Evolutionary conservation across 2,888 invertebrate species (phyloP).

Genomic region (Venusia cambrica): DNA sequence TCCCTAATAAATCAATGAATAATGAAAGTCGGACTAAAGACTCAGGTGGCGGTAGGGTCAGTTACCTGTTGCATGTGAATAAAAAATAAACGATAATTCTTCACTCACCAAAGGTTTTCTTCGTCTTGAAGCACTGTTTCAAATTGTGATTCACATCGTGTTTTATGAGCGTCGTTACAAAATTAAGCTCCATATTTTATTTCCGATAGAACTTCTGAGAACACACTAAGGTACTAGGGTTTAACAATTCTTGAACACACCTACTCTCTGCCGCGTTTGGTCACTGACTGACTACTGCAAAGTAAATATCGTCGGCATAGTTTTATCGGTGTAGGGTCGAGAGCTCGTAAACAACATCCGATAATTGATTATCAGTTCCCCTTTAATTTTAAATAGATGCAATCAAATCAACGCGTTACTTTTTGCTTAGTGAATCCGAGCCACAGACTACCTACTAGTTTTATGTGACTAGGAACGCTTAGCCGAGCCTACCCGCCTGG

Average conservation of each 20-base stretch:
- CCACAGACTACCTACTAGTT: too few species aligned
- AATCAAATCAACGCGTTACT: too few species aligned
- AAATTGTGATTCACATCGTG: constrained; percentile 77
- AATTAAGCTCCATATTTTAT: constrained; percentile 68
- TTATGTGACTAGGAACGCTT: too few species aligned
- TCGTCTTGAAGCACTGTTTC: constrained; percentile 74
- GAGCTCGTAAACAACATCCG: constrained; percentile 46
- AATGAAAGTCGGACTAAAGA: too few species aligned
- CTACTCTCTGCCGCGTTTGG: constrained; percentile 39
- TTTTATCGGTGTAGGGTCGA: constrained; percentile 55
- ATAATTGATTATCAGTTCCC: constrained; percentile 35
- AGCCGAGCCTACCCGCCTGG: too few species aligned
- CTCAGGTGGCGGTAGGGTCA: too few species aligned
- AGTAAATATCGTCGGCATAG: constrained; percentile 51
- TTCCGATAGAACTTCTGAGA: constrained; percentile 29
- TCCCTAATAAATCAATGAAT: too few species aligned
- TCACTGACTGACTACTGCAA: constrained; percentile 49
- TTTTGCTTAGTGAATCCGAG: too few species aligned
- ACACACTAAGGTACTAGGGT: too few species aligned
- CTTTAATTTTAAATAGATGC: constrained; percentile 32
- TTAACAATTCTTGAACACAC: constrained; percentile 35
- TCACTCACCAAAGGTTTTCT: constrained; percentile 66
- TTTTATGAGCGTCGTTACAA: constrained; percentile 67
- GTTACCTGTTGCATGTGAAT: too few species aligned
- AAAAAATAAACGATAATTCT: too few species aligned